phyloP scores from a whole-genome alignment of 2,113 vertebrate species.

The Rhabdornis inornatus region DNA sequence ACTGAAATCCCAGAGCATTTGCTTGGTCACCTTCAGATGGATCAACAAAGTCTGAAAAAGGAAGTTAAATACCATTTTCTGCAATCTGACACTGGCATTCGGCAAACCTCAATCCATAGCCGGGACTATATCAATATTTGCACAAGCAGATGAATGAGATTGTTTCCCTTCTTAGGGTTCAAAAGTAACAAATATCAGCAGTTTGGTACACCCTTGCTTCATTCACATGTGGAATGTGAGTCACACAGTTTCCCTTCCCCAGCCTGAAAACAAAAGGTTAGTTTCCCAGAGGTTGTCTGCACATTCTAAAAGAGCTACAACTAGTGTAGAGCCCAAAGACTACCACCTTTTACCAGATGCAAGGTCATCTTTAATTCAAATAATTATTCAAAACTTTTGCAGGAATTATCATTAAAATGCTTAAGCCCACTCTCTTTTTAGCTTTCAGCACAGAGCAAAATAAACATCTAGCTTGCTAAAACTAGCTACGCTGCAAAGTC shows the following conservation, averaged over 20 bases:
- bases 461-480: neutral
- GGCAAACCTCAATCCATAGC: neutral
- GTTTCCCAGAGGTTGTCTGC: neutral
- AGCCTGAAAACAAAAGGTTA: neutral
- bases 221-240: neutral
- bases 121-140: neutral
- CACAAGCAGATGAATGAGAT: neutral
- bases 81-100: neutral
- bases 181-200: neutral
- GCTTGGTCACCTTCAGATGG: conserved; percentile 83
- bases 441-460: neutral
- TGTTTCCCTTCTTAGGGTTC: neutral
- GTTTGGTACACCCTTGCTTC: neutral
- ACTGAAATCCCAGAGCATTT: conserved; percentile 85
- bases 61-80: neutral
- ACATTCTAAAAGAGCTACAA: neutral
- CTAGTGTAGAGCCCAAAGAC: neutral
- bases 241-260: neutral
- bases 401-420: neutral
- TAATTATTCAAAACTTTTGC: neutral
- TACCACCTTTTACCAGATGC: neutral
- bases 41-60: conserved; percentile 82
- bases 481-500: neutral
- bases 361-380: neutral
- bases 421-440: neutral